Base-by-base conservation (phyloP, 2,113 vertebrate genomes). In the Oreochromis niloticus region DNA sequence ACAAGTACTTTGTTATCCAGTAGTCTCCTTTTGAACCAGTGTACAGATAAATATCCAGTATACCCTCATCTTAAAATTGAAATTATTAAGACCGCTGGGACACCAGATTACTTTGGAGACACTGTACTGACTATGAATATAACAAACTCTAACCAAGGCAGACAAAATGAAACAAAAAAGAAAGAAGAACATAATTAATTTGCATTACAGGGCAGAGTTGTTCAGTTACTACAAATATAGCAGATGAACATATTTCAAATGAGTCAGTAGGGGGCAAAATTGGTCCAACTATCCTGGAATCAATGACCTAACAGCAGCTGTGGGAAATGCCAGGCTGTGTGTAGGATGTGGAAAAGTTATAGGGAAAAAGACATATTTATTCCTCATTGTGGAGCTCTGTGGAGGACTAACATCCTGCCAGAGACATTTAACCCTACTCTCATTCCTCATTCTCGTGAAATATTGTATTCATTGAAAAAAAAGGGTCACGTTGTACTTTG, bases 221-320 rank as follows among this genome's bases (percentile, higher is more conserved):
- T 81, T 61, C 55, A 84, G 81, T 55, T 59, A 16, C 30, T 84
- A 48, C 55, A n/a, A 86, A 32, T 61, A 43, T 61, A 85, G 56
- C 59, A 63, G 10, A 79, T 39, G 48, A 87, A 85, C 63, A 85
- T 87, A 52, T 90, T 92, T 81, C 59, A 78, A 87, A 81, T 85
- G 16, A 79, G 91, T 91, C 93, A 95, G 94, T 84, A 94, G 95
- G 91, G 94, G 95, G 94, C 94, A 95, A 94, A 95, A 91, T 91
- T 93, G 94, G 54, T 89, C 90, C 89, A 94, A 89, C 46, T 55
- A 61, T 89, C 81, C 88, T 55, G 66, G 85, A 87, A 30, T 89
- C 57, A 89, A 36, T 91, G 80, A 85, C 88, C 85, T 91, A 88
- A 85, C 50, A 85, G 27, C 30, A 81, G 56, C 83, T 87, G 57